Evolutionary conservation across 2,797 vertebrate species (phyloP).

Genomic region (Peromyscus nudipes): DNA sequence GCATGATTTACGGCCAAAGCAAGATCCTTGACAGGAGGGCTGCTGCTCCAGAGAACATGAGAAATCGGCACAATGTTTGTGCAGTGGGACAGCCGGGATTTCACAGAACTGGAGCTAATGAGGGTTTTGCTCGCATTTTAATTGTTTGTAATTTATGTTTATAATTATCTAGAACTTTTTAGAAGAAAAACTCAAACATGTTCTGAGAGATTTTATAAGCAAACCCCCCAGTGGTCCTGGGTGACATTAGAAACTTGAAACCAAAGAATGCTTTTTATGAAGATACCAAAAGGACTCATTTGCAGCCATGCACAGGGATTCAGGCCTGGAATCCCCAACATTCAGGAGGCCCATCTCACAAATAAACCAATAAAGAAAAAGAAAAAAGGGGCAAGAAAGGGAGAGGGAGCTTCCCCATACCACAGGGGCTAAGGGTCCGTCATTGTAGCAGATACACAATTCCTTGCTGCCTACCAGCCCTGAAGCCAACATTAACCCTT

Average conservation of each 20-base stretch:
- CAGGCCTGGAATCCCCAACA: not conserved
- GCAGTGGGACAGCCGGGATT: not conserved
- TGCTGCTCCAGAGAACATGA: not conserved
- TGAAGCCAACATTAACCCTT: not conserved
- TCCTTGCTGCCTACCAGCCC: not conserved
- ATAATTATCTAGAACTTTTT: not conserved
- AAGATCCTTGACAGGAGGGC: not conserved
- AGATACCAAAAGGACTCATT: constrained; percentile 5
- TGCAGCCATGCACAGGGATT: not conserved
- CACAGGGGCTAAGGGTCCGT: not conserved
- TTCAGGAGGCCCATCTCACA: not conserved
- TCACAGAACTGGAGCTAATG: not conserved
- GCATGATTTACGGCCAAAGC: not conserved
- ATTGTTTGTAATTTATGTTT: not conserved
- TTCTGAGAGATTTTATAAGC: constrained; percentile 53
- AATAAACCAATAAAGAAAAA: not conserved
- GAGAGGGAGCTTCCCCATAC: not conserved
- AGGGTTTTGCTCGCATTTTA: not conserved
- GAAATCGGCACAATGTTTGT: constrained; percentile 9
- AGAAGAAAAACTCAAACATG: constrained; percentile 44
- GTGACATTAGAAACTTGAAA: not conserved
- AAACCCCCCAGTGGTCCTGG: not conserved
- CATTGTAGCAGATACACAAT: not conserved
- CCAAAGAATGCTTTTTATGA: not conserved
- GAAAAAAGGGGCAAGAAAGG: too few species aligned